phyloP scores from a whole-genome alignment of 2,113 vertebrate species.

The Zootoca vivipara region DNA sequence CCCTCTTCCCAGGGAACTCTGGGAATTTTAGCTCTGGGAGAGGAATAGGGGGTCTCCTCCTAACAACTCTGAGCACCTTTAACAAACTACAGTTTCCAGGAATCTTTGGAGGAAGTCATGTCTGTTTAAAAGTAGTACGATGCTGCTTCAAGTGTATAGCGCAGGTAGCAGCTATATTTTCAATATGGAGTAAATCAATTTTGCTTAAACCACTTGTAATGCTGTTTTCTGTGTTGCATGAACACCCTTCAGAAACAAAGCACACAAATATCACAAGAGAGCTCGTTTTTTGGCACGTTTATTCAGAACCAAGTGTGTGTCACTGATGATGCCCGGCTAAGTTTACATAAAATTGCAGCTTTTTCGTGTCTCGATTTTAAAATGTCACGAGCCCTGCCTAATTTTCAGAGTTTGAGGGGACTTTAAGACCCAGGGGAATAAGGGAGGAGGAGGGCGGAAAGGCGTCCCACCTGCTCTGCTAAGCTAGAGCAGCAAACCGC shows the following conservation, averaged over 20 bases:
- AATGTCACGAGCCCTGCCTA: not conserved
- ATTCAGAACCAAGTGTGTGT: not conserved
- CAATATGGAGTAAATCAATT: not conserved
- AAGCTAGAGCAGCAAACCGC: not conserved
- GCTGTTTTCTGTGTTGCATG: not conserved
- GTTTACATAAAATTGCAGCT: not conserved
- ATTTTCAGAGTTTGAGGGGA: not conserved
- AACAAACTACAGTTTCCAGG: too few species aligned
- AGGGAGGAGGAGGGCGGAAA: slow-evolving; percentile 1
- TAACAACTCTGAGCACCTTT: too few species aligned
- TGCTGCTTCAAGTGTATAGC: too few species aligned
- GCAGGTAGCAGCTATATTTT: too few species aligned
- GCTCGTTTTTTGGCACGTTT: not conserved
- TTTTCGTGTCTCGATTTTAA: not conserved
- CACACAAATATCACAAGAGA: not conserved
- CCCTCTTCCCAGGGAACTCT: too few species aligned
- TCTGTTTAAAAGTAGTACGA: too few species aligned
- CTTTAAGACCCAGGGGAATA: slow-evolving; percentile 25
- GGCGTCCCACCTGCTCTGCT: slow-evolving; percentile 51
- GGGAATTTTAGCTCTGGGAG: too few species aligned
- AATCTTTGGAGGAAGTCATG: not conserved
- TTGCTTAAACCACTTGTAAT: not conserved
- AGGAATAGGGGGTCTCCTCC: too few species aligned
- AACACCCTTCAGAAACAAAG: not conserved
- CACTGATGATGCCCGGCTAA: not conserved